Base-by-base conservation (phyloP, 2,797 vertebrate genomes). In the Chelidonichthys spinosus region DNA sequence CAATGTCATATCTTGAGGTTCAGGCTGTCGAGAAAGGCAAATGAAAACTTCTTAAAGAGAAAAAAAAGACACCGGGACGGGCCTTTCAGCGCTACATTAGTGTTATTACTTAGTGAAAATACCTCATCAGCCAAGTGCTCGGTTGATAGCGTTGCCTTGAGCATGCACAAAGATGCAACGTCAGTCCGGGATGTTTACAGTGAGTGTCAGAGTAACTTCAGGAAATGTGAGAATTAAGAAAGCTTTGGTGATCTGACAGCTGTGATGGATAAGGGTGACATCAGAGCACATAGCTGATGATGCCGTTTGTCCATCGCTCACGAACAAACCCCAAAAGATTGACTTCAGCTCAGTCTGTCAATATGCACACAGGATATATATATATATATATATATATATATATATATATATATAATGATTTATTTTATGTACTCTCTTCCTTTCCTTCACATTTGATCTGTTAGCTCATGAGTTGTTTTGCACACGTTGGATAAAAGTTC, bases 61-160 rank as follows among this genome's bases (percentile, higher is more conserved):
- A 10, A 63, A 55, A 53, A 52, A 42, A 64, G 25, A 79, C 42
- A 52, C 52, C 14, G 39, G 58, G 52, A 63, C 7, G 63, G 86
- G 83, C 59, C 79, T 86, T 82, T 74, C 74, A 83, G 80, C 3
- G 83, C 87, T 89, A 92, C 87, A 87, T 81, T 55, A 80, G 66
- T 47, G 53, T 76, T 79, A 82, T 73, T 74, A 84, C 65, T 72
- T 44, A 25, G 14, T 46, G 49, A 69, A 67, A 54, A 71, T 43
- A 69, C 65, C 56, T 83, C 18, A 1, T 73, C 65, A 69, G 60
- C 60, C 42, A 69, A 80, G 49, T 54, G 56, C 63, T 78, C 67
- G 32, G 3, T 66, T 77, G 58, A 10, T 69, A 64, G 70, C 72
- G 35, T 40, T 79, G 47, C 66, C 66, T 69, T 42, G 61, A 83